Conservation (phyloP, 2,113 vertebrate genomes). For the Notiomystis cincta region DNA sequence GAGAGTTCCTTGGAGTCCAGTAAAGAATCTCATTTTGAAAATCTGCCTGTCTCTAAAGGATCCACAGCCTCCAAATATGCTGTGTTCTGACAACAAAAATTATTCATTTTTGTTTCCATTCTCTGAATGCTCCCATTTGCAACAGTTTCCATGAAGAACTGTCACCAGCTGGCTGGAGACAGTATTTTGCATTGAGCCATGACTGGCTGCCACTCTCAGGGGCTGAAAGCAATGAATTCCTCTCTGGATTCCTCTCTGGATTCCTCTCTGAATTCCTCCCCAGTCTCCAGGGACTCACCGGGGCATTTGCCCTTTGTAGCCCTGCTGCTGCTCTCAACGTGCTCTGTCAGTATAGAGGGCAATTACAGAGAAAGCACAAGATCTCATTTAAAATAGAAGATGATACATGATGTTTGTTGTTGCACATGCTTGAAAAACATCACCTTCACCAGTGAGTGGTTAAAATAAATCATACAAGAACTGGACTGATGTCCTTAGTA, state of each 20-base stretch:
- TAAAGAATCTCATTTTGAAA: background rate
- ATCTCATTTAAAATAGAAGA: background rate
- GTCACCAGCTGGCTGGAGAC: background rate
- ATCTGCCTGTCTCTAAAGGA: background rate
- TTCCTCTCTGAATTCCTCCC: background rate
- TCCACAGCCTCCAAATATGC: background rate
- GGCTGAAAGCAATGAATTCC: background rate
- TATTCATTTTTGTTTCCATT: background rate
- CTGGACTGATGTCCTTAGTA: background rate
- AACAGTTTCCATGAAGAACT: background rate
- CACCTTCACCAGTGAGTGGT: background rate
- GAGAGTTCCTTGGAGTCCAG: background rate
- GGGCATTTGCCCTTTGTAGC: background rate
- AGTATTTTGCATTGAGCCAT: background rate
- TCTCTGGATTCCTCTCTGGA: background rate
- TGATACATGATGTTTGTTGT: background rate
- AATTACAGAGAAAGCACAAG: background rate
- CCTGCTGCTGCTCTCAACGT: background rate
- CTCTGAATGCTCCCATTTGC: background rate
- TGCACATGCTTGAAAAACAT: background rate
- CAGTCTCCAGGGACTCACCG: background rate
- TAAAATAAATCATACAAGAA: background rate
- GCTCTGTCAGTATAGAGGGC: background rate
- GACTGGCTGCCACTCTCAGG: background rate
- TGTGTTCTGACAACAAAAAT: background rate